Conservation (phyloP, 2,888 invertebrate genomes). For the Automeris io region DNA sequence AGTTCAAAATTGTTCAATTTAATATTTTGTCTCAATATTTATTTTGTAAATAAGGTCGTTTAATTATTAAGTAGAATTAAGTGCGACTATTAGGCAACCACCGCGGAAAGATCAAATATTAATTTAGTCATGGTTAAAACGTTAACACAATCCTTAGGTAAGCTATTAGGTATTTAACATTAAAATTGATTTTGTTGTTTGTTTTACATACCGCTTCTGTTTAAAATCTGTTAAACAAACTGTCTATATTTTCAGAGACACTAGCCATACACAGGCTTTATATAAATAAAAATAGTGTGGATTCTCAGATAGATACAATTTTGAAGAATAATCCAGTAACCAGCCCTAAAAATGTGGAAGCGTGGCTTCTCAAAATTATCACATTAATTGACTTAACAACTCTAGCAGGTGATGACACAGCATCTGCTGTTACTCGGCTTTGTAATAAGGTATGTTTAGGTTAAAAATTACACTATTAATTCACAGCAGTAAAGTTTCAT, state of each 20-base stretch:
- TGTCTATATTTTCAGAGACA: conserved; percentile 26
- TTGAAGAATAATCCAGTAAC: conserved; percentile 43
- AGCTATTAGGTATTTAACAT: too few species aligned
- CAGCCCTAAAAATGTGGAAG: conserved; percentile 74
- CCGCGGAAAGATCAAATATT: not conserved
- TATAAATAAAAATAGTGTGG: conserved; percentile 46
- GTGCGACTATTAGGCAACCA: too few species aligned
- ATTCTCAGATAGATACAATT: conserved; percentile 45
- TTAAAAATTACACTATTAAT: too few species aligned
- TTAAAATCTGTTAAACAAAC: too few species aligned
- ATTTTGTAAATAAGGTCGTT: too few species aligned
- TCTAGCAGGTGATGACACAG: conserved; percentile 88
- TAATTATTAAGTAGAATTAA: too few species aligned
- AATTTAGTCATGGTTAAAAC: conserved; percentile 24
- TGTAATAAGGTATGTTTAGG: conserved; percentile 82
- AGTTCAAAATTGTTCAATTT: too few species aligned
- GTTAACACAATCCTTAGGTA: conserved; percentile 24
- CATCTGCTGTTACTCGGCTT: conserved; percentile 85
- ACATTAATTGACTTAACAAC: conserved; percentile 95
- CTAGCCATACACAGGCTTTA: conserved; percentile 33
- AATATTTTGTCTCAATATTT: too few species aligned
- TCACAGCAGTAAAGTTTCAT: too few species aligned
- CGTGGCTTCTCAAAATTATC: conserved; percentile 89
- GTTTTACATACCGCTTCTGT: too few species aligned
- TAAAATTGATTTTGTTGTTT: too few species aligned